A percentile compares a stretch with the other conserved stretches of the same genome.
These are phyloP conservation scores for Mastacembelus armatus DNA, from an alignment of 2,797 vertebrate species.

Conservation along the genomic window DNA sequence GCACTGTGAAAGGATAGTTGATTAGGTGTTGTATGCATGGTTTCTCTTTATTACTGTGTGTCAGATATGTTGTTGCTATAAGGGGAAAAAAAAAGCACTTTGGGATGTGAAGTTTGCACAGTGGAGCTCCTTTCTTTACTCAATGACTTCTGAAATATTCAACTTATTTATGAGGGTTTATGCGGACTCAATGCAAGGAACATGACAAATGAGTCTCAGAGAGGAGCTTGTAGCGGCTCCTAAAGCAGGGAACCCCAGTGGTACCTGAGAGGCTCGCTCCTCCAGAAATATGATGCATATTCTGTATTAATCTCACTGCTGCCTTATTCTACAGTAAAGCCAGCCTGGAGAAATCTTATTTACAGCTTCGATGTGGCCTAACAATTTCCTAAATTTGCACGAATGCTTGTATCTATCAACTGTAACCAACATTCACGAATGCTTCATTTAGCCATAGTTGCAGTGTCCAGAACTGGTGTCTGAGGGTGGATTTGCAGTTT, in stretches of 20 bases:
- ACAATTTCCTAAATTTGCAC: neutral
- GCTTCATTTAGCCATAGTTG: neutral
- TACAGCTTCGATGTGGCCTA: neutral
- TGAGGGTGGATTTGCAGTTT: neutral
- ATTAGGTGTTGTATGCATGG: neutral
- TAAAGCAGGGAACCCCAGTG: neutral
- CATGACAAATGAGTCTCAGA: constrained; percentile 1
- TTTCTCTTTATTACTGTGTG: neutral
- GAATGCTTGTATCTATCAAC: neutral
- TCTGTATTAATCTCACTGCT: neutral
- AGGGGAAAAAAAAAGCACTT: neutral
- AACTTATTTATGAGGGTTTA: neutral
- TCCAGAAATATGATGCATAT: neutral
- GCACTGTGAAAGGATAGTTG: neutral
- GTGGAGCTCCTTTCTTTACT: neutral
- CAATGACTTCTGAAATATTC: neutral
- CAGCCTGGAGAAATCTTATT: neutral
- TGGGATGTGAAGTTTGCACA: constrained; percentile 32
- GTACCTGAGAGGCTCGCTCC: neutral
- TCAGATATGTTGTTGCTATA: constrained; percentile 3
- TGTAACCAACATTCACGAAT: neutral
- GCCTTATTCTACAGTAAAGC: neutral
- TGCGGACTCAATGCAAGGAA: neutral
- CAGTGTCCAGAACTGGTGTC: too few relatives aligned
- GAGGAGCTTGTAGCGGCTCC: constrained; percentile 1